A percentile compares a stretch with the other conserved stretches of the same genome.
Conservation (phyloP, 1,140 invertebrate species). For the Lerema accius region DNA sequence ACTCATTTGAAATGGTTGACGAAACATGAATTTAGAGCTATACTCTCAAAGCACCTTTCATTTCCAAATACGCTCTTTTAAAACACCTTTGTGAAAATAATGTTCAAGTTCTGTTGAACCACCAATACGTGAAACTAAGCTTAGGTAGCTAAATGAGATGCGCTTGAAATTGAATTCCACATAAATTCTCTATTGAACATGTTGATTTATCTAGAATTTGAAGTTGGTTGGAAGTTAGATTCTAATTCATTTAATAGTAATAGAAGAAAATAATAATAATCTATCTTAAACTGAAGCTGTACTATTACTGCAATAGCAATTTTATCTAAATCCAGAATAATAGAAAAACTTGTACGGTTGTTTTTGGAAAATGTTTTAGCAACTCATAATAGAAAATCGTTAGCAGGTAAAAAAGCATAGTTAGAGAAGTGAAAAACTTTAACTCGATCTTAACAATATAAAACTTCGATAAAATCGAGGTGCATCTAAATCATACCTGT, state of each 20-base stretch:
- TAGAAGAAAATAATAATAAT: no score
- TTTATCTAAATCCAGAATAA: no score
- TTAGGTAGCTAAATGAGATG: conserved; percentile 19
- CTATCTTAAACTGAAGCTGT: no score
- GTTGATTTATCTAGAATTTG: not conserved
- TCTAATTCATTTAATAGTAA: not conserved
- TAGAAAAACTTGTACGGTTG: no score
- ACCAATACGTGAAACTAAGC: conserved; percentile 22
- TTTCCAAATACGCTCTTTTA: conserved; percentile 30
- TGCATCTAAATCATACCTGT: no score
- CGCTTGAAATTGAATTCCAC: conserved; percentile 2
- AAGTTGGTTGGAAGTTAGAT: not conserved
- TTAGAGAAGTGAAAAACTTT: no score
- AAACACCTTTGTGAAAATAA: conserved; percentile 27
- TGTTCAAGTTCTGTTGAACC: conserved; percentile 25
- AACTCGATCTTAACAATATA: no score
- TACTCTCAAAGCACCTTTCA: conserved; percentile 31
- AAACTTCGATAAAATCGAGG: no score
- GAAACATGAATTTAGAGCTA: conserved; percentile 31
- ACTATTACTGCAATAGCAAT: no score
- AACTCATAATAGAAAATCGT: no score
- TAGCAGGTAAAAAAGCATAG: no score
- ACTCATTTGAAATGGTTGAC: conserved; percentile 32
- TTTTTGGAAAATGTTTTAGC: no score
- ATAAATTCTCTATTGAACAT: not conserved